Evolutionary conservation across 1,140 invertebrate genomes (phyloP), one percentile per base, ranked within the genome.

Genomic region (Drosophila novamexicana): DNA sequence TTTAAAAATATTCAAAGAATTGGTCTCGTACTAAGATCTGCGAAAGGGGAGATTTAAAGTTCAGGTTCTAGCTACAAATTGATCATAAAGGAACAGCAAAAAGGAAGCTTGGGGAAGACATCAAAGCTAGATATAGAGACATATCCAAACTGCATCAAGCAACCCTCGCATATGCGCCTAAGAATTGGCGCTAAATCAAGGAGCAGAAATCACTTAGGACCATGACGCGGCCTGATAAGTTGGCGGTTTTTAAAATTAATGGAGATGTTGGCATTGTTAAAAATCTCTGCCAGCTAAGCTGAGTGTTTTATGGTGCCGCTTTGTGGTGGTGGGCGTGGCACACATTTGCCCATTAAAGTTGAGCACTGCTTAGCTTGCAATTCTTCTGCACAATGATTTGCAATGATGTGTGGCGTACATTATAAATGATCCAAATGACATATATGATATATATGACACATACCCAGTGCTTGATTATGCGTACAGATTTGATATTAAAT

Each of bases 161-260:
- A 14, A 0, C 34, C 68, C 68, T 64, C 68, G 68, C 40, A 14
- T 6, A 7, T 65, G 7, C 36, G 0, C 10, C 12, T 36, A 53
- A 53, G 56, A 36, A 7, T 29, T 16, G 50, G 32, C 61, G 49
- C 69, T 89, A 89, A 88, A 88, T 88, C 80, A 88, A 77, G 69
- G 66, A 53, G 54, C 61, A 70, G 68, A 77, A 88, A 89, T 88
- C 83, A 89, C 83, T 88, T 88, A 88, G 69, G 77, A 77, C 73
- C 79, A 88, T 88, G 79, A 88, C 79, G 74, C 61, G 62, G 64
- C 75, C 72, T 83, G 79, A 88, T 88, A 88, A 75, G 79, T 89
- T 88, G 84, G 69, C 65, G 79, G 79, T 83, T 88, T 81, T 80
- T 37, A 89, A 86, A 86, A 88, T 86, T 86, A 86, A 86, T 86